Evolutionary conservation across 2,113 vertebrate genomes (phyloP).

Genomic region (Solea solea): DNA sequence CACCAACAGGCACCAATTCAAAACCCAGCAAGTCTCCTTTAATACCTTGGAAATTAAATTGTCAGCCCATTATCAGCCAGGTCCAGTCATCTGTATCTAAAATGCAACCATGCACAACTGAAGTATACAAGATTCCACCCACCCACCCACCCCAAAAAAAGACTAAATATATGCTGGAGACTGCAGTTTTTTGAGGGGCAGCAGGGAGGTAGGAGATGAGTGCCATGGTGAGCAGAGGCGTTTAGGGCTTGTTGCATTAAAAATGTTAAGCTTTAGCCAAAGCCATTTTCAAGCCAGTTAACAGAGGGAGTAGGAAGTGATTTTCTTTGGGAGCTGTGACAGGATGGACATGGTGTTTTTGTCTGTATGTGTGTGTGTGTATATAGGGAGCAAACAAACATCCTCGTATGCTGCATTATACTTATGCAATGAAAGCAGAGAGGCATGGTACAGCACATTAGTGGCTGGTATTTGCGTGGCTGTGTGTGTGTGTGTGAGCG

Average conservation of each 20-base stretch:
- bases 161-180: conserved; percentile 57
- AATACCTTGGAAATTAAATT: conserved; percentile 80
- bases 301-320: conserved; percentile 61
- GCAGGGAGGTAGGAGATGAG: conserved; percentile 9
- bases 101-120: conserved; percentile 60
- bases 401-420: conserved; percentile 44
- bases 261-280: conserved; percentile 76
- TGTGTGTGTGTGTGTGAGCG: neutral
- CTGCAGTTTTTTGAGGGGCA: conserved; percentile 54
- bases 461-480: neutral
- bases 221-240: neutral
- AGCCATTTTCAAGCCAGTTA: conserved; percentile 74
- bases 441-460: conserved; percentile 49
- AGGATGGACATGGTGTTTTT: conserved; percentile 46
- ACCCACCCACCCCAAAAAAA: neutral
- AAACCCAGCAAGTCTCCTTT: conserved; percentile 76
- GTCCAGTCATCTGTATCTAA: conserved; percentile 76
- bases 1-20: conserved; percentile 74
- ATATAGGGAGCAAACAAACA: conserved; percentile 50
- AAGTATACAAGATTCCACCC: conserved; percentile 61
- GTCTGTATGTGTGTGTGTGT: conserved; percentile 2
- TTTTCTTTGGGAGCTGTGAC: conserved; percentile 60
- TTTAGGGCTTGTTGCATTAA: conserved; percentile 58
- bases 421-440: conserved; percentile 47
- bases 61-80: conserved; percentile 73